Percentiles rank a stretch among this genome's conserved stretches.
phyloP scores from a whole-genome alignment of 2,797 vertebrate species.

The Leptoclinus maculatus region DNA sequence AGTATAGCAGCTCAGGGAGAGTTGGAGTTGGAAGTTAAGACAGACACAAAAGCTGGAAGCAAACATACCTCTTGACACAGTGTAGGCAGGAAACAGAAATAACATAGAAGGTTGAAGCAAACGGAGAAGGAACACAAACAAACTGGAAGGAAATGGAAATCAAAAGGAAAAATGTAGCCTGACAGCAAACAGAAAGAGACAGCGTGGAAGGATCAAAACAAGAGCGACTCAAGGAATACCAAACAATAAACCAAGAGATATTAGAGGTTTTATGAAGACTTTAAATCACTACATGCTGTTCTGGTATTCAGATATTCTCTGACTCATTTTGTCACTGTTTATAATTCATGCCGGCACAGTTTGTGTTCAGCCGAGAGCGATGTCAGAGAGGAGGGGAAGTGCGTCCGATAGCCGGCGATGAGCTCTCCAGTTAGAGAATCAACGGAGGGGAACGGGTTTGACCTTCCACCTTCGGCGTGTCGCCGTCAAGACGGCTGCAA shows the following conservation, averaged over 20 bases:
- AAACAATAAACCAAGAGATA: background rate
- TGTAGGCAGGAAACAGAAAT: background rate
- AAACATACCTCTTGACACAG: background rate
- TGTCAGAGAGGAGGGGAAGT: background rate
- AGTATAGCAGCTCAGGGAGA: background rate
- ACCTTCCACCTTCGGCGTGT: conserved; percentile 48
- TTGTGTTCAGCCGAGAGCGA: background rate
- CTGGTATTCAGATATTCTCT: background rate
- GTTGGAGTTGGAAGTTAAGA: background rate
- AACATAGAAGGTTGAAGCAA: background rate
- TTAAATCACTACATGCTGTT: background rate
- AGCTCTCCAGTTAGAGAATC: conserved; percentile 44
- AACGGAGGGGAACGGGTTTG: conserved; percentile 34
- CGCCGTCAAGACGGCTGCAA: background rate
- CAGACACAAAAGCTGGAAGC: background rate
- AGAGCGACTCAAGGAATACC: background rate
- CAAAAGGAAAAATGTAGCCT: background rate
- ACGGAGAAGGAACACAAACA: background rate
- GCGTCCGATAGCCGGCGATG: conserved; percentile 14
- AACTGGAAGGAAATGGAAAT: background rate
- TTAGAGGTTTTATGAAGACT: background rate
- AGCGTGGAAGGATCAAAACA: background rate
- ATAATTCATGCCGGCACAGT: background rate
- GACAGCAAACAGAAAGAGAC: background rate
- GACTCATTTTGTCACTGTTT: conserved; percentile 15